phyloP scores from a whole-genome alignment of 2,888 invertebrate species.

The Brassicogethes aeneus region DNA sequence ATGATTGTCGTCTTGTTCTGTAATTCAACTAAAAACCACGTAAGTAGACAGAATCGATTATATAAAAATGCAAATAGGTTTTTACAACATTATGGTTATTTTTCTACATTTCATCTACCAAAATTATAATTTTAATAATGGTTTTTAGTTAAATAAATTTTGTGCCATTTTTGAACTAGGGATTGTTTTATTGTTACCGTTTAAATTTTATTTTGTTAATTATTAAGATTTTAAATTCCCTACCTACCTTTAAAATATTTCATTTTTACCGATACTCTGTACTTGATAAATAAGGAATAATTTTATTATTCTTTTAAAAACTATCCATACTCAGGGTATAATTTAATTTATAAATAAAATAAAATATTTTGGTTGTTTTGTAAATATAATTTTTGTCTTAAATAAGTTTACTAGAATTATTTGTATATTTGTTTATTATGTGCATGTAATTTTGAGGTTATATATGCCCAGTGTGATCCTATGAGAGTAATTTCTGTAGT shows the following conservation, averaged over 20 bases:
- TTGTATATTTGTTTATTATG: slow-evolving; percentile 11
- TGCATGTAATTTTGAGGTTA: slow-evolving; percentile 37
- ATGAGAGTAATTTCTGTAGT: slow-evolving; percentile 31
- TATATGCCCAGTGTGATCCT: slow-evolving; percentile 39
- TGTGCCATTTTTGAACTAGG: slow-evolving; percentile 26
- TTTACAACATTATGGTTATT: too few species aligned
- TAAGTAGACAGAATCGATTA: too few species aligned
- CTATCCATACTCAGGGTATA: slow-evolving; percentile 16
- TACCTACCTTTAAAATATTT: too few species aligned
- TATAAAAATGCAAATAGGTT: slow-evolving; percentile 8
- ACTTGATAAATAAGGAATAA: too few species aligned
- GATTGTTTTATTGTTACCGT: slow-evolving; percentile 27
- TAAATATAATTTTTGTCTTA: too few species aligned
- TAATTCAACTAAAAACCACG: neutral
- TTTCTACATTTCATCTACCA: slow-evolving; percentile 13
- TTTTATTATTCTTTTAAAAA: too few species aligned
- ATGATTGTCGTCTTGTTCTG: neutral
- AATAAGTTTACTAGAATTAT: too few species aligned
- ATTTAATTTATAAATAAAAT: slow-evolving; percentile 9
- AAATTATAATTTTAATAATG: slow-evolving; percentile 22
- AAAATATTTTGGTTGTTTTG: slow-evolving; percentile 6
- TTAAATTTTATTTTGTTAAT: slow-evolving; percentile 20
- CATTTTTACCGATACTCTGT: neutral
- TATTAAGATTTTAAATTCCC: slow-evolving; percentile 26
- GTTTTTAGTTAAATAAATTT: slow-evolving; percentile 8